Conservation (phyloP, 2,888 invertebrate genomes). For the Sussaba pulchella region DNA sequence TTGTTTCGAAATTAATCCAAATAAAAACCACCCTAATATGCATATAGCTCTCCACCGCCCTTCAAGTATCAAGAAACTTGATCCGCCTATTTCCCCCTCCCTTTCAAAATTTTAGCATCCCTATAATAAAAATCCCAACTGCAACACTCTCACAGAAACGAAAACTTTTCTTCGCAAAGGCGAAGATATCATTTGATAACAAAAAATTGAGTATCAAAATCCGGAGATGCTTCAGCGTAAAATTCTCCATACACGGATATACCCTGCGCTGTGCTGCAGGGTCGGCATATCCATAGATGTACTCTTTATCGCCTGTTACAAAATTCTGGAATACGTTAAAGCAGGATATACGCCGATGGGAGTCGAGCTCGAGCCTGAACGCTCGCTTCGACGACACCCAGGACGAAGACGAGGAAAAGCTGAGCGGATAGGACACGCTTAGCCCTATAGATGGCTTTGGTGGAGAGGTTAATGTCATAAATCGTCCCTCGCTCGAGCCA, state of each 20-base stretch:
- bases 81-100: too few relatives aligned
- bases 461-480: slow-evolving; percentile 65
- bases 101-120: too few relatives aligned
- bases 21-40: too few relatives aligned
- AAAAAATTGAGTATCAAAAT: too few relatives aligned
- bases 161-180: too few relatives aligned
- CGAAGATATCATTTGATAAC: too few relatives aligned
- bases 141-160: too few relatives aligned
- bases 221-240: neutral
- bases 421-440: slow-evolving; percentile 41
- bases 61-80: too few relatives aligned
- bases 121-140: too few relatives aligned
- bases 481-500: slow-evolving; percentile 58
- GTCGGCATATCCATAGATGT: neutral
- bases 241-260: neutral
- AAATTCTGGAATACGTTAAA: slow-evolving; percentile 26
- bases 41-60: too few relatives aligned
- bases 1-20: too few relatives aligned
- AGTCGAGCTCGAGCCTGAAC: slow-evolving; percentile 18
- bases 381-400: slow-evolving; percentile 18
- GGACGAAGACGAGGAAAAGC: slow-evolving; percentile 12
- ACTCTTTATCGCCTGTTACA: slow-evolving; percentile 1
- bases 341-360: slow-evolving; percentile 36
- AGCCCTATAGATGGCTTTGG: slow-evolving; percentile 28
- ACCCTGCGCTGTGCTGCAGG: slow-evolving; percentile 1